Base-by-base conservation (phyloP, 1,140 invertebrate species). In the Lethocerus indicus region DNA sequence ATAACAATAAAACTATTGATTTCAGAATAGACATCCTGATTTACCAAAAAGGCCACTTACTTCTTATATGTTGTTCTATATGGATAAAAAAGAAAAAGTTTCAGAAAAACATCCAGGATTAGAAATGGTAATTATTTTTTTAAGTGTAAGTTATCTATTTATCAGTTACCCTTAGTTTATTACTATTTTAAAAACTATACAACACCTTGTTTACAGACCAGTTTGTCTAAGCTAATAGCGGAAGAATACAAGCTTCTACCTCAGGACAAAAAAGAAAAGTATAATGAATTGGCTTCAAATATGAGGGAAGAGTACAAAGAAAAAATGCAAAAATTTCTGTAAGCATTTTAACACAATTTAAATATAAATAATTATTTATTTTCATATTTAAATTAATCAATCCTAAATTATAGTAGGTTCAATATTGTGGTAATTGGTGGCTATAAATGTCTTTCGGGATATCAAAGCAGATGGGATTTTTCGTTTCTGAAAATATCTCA, bases 1-100 rank as follows among this genome's bases (percentile, higher is more conserved):
- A n/a, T n/a, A n/a, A n/a, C n/a, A n/a, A n/a, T n/a, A n/a, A n/a
- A n/a, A n/a, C n/a, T n/a, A n/a, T n/a, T 50, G 16, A 21, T 49
- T 55, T 24, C 40, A 63, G 54, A 63, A 63, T 45, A 50, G 60
- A 44, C 66, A 68, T 57, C 67, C 67, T 28, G 65, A 66, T 41
- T 49, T 63, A 54, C 67, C 67, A 0, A 64, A 62, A 44, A 64
- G 65, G 49, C 67, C 67, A 2, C 49, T 67, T 14, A 64, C 65
- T 1, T 62, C 66, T 4, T 69, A 62, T 47, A 69, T 69, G 58
- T 47, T 64, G 7, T 69, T 61, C 51, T 68, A 66, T 51, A 51
- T 65, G 36, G 64, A 65, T 26, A 64, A 65, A 46, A 62, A 65
- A 46, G 57, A 63, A 24, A 63, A 63, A 50, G 60, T 64, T 40